Percentiles rank a stretch among this genome's conserved stretches.
These are phyloP conservation scores for Dryobotodes eremita DNA, from an alignment of 2,888 invertebrate species.

Conservation along the genomic window DNA sequence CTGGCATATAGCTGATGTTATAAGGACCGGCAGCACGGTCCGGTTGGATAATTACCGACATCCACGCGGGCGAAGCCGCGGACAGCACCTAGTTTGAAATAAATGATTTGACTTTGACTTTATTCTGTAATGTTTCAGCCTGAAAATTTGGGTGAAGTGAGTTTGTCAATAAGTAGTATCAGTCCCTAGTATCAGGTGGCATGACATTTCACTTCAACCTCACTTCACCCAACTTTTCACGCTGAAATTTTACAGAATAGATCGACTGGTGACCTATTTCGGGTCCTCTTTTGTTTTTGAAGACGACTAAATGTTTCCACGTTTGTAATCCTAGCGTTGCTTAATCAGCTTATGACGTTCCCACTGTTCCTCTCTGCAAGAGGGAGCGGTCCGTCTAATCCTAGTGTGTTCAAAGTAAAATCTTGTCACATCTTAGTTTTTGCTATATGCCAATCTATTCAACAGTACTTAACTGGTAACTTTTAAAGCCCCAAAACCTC, in stretches of 20 bases:
- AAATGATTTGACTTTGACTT: no score
- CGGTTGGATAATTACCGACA: no score
- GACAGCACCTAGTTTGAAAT: no score
- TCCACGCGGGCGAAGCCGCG: no score
- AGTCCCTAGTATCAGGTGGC: neutral
- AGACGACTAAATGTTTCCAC: neutral
- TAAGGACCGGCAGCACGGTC: no score
- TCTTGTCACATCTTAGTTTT: neutral
- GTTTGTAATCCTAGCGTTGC: no score
- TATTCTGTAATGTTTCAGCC: neutral
- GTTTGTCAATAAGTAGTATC: no score
- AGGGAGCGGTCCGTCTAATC: neutral
- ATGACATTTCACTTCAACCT: neutral
- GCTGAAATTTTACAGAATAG: neutral
- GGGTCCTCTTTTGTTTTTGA: neutral
- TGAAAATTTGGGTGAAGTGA: no score
- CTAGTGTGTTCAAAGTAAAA: neutral
- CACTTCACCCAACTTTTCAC: neutral
- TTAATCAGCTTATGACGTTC: neutral
- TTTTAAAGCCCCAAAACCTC: neutral
- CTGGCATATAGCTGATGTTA: no score
- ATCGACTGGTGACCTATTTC: neutral
- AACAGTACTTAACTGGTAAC: neutral
- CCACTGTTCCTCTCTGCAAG: neutral
- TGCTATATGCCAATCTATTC: neutral